Evolutionary conservation across 2,888 invertebrate genomes (phyloP).

Genomic region (Drosophila ustulata): DNA sequence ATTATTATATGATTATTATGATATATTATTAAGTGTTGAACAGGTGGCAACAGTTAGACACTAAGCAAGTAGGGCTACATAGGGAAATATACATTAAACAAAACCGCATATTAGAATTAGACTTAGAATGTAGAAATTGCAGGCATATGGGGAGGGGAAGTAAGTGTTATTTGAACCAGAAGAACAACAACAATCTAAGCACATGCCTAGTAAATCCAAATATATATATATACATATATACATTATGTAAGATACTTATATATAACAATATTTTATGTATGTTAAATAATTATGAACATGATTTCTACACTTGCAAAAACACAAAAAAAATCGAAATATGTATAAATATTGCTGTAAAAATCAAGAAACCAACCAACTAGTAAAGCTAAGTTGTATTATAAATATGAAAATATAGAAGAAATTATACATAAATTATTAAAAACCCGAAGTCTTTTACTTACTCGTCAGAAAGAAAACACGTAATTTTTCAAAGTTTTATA

Average conservation of each 20-base stretch:
- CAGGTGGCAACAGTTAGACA: slow-evolving; percentile 47
- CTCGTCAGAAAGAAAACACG: neutral
- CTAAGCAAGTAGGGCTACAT: slow-evolving; percentile 48
- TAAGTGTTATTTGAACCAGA: slow-evolving; percentile 29
- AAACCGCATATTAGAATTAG: slow-evolving; percentile 32
- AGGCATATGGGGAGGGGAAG: slow-evolving; percentile 19
- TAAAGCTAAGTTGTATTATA: slow-evolving; percentile 77
- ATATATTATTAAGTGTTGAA: slow-evolving; percentile 48
- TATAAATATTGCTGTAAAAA: slow-evolving; percentile 51
- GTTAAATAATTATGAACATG: slow-evolving; percentile 56
- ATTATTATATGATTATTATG: slow-evolving; percentile 38
- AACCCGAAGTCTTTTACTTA: slow-evolving; percentile 37
- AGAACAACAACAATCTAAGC: slow-evolving; percentile 46
- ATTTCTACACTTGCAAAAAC: slow-evolving; percentile 41
- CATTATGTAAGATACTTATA: slow-evolving; percentile 9
- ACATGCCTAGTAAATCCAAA: slow-evolving; percentile 61
- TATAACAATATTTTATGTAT: slow-evolving; percentile 46
- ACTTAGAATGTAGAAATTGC: slow-evolving; percentile 31
- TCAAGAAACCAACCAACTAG: slow-evolving; percentile 57
- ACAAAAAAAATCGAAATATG: slow-evolving; percentile 37
- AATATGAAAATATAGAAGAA: slow-evolving; percentile 81
- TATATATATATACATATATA: slow-evolving; percentile 41
- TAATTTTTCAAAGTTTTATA: slow-evolving; percentile 5
- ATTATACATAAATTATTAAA: slow-evolving; percentile 77
- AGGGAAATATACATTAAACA: slow-evolving; percentile 56